Conservation (phyloP, 2,888 invertebrate genomes). For the Strigamia crassipes region DNA sequence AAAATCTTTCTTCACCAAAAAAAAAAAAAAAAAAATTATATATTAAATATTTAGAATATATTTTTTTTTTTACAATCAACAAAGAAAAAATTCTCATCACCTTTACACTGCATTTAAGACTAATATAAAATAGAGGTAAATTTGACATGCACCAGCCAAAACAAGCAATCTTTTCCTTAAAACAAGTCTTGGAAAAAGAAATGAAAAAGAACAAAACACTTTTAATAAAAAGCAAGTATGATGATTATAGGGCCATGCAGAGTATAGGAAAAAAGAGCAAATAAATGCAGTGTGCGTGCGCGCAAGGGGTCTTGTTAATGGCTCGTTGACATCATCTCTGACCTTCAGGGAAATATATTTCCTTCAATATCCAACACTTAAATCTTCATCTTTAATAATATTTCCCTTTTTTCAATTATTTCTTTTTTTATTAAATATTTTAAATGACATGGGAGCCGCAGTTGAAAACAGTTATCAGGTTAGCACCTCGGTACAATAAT, state of each 20-base stretch:
- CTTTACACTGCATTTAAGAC: neutral
- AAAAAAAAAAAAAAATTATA: neutral
- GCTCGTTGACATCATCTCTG: constrained; percentile 7
- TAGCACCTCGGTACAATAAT: neutral
- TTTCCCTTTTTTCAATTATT: neutral
- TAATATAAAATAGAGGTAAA: neutral
- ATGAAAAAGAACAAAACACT: neutral
- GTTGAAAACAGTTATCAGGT: constrained; percentile 19
- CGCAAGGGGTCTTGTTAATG: neutral
- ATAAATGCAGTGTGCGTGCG: constrained; percentile 22
- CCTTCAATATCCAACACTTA: neutral
- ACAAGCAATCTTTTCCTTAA: neutral
- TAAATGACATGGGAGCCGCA: neutral
- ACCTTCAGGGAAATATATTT: neutral
- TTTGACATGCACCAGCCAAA: constrained; percentile 11
- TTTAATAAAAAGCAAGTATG: constrained; percentile 6
- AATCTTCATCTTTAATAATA: neutral
- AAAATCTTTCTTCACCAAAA: too few relatives aligned
- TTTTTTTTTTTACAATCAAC: neutral
- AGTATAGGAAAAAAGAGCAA: neutral
- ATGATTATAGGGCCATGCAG: neutral
- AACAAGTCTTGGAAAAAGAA: neutral
- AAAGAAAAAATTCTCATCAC: neutral
- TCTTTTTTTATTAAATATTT: neutral
- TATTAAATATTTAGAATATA: neutral